A percentile compares a stretch with the other conserved stretches of the same genome.
Conservation (phyloP, 2,113 vertebrate genomes). For the Pseudorectes ferrugineus region DNA sequence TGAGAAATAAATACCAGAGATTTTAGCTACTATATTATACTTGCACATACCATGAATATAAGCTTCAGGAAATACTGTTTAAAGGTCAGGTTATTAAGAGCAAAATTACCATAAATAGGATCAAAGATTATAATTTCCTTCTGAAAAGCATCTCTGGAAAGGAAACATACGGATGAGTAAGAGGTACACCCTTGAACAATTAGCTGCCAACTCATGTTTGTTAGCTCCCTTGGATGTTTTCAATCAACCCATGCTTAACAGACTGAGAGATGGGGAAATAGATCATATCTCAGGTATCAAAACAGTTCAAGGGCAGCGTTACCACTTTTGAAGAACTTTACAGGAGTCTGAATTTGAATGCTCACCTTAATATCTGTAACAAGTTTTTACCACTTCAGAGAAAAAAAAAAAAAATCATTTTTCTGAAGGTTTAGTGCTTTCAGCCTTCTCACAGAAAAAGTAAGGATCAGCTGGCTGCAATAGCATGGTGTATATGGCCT, state of each 20-base stretch:
- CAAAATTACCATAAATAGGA: constrained; percentile 36
- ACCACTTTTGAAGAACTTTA: background rate
- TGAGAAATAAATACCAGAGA: background rate
- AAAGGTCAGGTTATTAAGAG: constrained; percentile 30
- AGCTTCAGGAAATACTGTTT: background rate
- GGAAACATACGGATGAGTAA: background rate
- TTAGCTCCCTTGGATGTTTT: background rate
- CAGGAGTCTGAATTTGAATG: background rate
- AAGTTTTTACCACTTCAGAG: background rate
- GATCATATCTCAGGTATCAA: background rate
- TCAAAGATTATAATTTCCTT: background rate
- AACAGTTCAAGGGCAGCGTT: background rate
- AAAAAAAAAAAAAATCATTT: background rate
- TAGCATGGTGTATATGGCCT: no score
- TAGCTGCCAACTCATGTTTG: background rate
- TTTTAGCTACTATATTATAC: background rate
- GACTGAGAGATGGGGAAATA: background rate
- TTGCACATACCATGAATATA: background rate
- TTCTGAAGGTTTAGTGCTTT: background rate
- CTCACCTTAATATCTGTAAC: background rate
- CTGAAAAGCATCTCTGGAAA: background rate
- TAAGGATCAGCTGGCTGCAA: background rate
- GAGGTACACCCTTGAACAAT: background rate
- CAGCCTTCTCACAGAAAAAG: background rate
- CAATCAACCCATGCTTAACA: background rate